Conservation (phyloP, 1,140 invertebrate species). For the Bombus impatiens region DNA sequence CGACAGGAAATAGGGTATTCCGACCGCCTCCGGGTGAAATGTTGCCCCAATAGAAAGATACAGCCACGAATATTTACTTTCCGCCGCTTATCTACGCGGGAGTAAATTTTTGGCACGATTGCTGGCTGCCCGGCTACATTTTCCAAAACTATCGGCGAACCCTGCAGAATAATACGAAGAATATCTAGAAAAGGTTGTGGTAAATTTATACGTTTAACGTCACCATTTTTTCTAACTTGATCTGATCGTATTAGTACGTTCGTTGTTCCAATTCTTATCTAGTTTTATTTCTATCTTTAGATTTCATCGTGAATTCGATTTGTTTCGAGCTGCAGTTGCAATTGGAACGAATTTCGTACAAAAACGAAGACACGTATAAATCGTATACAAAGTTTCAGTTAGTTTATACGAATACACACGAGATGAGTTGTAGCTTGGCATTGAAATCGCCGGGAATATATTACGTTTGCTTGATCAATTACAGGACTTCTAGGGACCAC, state of each 20-base stretch:
- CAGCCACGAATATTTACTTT: constrained; percentile 30
- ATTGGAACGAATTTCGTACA: neutral
- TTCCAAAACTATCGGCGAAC: neutral
- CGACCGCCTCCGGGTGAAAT: constrained; percentile 33
- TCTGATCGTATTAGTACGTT: too few species aligned
- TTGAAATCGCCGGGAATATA: neutral
- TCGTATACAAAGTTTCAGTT: too few species aligned
- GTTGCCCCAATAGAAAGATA: constrained; percentile 43
- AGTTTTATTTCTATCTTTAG: too few species aligned
- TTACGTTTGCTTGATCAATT: constrained; percentile 46
- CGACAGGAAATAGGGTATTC: constrained; percentile 40
- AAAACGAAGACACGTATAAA: neutral
- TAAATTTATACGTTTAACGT: neutral
- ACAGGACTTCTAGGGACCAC: constrained; percentile 38
- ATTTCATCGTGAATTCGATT: neutral
- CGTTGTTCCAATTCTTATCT: too few species aligned
- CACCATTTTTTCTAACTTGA: too few species aligned
- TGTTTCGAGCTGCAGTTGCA: too few species aligned
- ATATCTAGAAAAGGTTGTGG: too few species aligned
- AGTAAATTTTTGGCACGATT: constrained; percentile 43
- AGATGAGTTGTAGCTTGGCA: neutral
- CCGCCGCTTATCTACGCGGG: constrained; percentile 10
- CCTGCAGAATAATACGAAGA: neutral
- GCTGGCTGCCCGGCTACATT: too few species aligned
- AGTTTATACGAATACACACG: neutral